Conservation (phyloP, 2,888 invertebrate genomes). For the Sarcophaga carnaria region DNA sequence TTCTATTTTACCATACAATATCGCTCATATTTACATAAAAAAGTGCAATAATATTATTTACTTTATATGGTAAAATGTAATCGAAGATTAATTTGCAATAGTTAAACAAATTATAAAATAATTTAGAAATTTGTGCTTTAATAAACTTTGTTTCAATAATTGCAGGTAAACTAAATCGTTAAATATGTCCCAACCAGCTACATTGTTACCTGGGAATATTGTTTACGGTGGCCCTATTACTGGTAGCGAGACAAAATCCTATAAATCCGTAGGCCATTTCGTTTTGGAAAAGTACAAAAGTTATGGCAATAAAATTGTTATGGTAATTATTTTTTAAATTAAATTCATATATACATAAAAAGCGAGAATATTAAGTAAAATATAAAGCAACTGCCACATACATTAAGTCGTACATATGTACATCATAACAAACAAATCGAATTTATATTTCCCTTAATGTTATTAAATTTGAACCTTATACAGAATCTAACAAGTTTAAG, state of each 20-base stretch:
- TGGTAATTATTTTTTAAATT: conserved; percentile 79
- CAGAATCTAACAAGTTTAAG: no score
- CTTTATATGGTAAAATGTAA: neutral
- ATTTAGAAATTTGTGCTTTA: neutral
- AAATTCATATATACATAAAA: neutral
- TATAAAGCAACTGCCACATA: no score
- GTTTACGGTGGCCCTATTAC: conserved; percentile 78
- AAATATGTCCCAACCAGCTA: conserved; percentile 71
- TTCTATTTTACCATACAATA: neutral
- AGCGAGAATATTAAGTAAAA: neutral
- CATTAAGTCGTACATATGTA: no score
- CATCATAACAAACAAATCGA: no score
- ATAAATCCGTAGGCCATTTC: conserved; percentile 83
- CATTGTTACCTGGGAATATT: conserved; percentile 78
- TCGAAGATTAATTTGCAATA: conserved; percentile 1
- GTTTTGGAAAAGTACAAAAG: conserved; percentile 83
- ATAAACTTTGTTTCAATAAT: conserved; percentile 32
- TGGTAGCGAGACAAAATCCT: conserved; percentile 71
- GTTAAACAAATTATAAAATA: neutral
- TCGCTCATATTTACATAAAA: neutral
- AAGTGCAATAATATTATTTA: no score
- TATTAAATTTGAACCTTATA: no score
- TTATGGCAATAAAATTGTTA: conserved; percentile 82
- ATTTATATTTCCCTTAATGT: no score
- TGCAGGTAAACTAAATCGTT: conserved; percentile 14